phyloP scores from a whole-genome alignment of 1,140 invertebrate species.

The Leptopilina boulardi region DNA sequence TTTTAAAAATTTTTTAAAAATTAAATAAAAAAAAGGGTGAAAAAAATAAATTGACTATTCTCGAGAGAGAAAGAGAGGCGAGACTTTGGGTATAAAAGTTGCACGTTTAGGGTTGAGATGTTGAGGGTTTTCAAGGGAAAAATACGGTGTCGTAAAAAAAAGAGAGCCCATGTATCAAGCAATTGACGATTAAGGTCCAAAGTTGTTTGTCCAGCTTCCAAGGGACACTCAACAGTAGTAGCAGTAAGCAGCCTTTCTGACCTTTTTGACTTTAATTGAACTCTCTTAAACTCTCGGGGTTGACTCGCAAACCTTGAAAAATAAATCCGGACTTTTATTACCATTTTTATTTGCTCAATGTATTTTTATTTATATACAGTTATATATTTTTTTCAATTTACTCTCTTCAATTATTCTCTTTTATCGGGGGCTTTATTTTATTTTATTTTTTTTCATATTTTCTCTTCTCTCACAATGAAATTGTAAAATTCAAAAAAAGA shows the following conservation, averaged over 20 bases:
- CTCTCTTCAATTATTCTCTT: not conserved
- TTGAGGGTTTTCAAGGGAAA: not conserved
- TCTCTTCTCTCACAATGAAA: not conserved
- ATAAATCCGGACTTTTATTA: not conserved
- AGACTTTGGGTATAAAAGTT: too few relatives aligned
- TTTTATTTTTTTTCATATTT: not conserved
- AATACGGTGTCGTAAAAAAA: not conserved
- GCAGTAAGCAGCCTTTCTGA: not conserved
- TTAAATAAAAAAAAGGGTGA: too few relatives aligned
- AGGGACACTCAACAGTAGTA: constrained; percentile 1
- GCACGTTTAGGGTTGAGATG: too few relatives aligned
- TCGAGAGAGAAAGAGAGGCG: too few relatives aligned
- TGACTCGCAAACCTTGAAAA: not conserved
- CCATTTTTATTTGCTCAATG: not conserved
- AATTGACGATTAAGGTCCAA: not conserved
- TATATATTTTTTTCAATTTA: not conserved
- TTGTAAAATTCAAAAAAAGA: not conserved
- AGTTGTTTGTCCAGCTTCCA: not conserved
- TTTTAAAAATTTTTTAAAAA: too few relatives aligned
- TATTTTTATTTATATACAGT: not conserved
- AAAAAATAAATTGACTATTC: too few relatives aligned
- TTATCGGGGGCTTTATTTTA: not conserved
- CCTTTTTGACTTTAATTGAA: constrained; percentile 5
- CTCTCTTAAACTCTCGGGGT: not conserved
- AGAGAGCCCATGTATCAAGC: not conserved